Percentiles rank a stretch among this genome's conserved stretches.
Evolutionary conservation across 2,113 vertebrate species (phyloP).

Genomic region (Notothenia rossii): DNA sequence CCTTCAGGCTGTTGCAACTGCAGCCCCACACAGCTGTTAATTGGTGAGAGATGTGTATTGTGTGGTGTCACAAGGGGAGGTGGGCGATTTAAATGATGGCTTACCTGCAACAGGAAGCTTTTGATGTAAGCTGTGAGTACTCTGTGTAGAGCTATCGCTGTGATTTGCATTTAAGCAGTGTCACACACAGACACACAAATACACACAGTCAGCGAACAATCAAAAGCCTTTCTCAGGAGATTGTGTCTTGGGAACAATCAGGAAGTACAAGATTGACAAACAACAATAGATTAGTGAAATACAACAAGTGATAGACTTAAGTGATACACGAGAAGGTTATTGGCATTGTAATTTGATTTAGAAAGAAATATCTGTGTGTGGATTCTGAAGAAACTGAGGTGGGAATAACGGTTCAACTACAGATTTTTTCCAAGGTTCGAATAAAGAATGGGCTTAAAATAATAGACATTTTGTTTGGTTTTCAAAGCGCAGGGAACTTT

Average conservation of each 20-base stretch:
- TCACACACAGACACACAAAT: constrained; percentile 17
- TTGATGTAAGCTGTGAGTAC: constrained; percentile 59
- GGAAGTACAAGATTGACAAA: constrained; percentile 48
- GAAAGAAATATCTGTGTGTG: constrained; percentile 6
- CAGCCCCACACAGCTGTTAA: constrained; percentile 42
- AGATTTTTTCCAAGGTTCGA: background rate
- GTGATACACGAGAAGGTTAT: constrained; percentile 12
- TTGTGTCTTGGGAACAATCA: constrained; percentile 32
- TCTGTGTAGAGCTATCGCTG: constrained; percentile 12
- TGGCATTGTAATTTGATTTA: constrained; percentile 42
- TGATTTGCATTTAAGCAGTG: constrained; percentile 62
- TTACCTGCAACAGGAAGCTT: constrained; percentile 70
- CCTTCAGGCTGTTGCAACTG: constrained; percentile 16
- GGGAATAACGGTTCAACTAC: background rate
- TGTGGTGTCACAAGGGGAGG: constrained; percentile 12
- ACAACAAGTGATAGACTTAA: constrained; percentile 32
- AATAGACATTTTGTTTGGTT: constrained; percentile 17
- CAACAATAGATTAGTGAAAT: constrained; percentile 45
- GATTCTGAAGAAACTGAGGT: background rate
- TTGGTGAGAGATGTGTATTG: constrained; percentile 68
- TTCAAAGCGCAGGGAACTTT: constrained; percentile 6
- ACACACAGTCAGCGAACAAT: constrained; percentile 40
- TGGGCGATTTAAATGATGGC: constrained; percentile 32
- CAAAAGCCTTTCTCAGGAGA: constrained; percentile 30
- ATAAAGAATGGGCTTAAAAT: background rate